Conservation (phyloP, 2,113 vertebrate species). For the Neomonachus schauinslandi region DNA sequence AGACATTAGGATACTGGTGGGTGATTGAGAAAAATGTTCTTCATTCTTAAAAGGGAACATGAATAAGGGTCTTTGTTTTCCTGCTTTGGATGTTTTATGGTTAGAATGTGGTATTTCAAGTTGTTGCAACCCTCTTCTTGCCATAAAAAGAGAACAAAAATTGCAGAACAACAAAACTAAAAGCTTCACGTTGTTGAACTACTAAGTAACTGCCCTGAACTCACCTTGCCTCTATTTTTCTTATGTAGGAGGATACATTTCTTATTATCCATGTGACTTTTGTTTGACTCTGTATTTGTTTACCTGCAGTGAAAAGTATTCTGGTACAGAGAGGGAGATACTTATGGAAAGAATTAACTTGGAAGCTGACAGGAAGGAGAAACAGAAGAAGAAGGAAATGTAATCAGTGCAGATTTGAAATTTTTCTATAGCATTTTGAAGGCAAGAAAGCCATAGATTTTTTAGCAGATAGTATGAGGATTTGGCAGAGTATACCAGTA, state of each 20-base stretch:
- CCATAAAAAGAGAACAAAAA: neutral
- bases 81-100: neutral
- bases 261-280: neutral
- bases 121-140: neutral
- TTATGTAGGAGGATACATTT: neutral
- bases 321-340: neutral
- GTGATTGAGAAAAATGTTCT: neutral
- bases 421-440: constrained; percentile 39
- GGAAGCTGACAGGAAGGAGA: neutral
- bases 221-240: neutral
- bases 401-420: neutral
- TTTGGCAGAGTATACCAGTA: neutral
- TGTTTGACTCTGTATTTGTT: neutral
- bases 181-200: neutral
- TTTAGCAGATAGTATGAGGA: neutral
- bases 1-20: neutral
- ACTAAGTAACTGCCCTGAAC: neutral
- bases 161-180: neutral
- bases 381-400: neutral
- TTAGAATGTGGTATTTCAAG: neutral
- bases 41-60: neutral
- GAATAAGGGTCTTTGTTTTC: neutral
- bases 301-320: neutral
- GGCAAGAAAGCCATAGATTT: neutral
- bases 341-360: neutral